These are phyloP conservation scores for Yponomeuta malinellus DNA, from an alignment of 2,888 invertebrate species.

Conservation along the genomic window DNA sequence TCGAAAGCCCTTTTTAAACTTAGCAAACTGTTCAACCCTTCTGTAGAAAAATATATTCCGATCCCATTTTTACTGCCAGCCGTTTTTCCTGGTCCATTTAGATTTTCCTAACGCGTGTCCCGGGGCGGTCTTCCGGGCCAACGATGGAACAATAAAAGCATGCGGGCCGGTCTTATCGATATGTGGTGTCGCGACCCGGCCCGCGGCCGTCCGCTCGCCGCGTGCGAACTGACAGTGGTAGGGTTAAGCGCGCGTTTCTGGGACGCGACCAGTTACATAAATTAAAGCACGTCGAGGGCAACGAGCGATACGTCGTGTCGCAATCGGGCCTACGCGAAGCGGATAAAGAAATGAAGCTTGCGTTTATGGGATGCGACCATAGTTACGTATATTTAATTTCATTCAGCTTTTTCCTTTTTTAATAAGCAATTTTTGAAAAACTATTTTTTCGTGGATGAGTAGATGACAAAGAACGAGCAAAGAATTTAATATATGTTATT, in stretches of 20 bases:
- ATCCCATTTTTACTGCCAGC: slow-evolving; percentile 42
- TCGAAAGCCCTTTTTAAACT: neutral
- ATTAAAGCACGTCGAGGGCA: too few relatives aligned
- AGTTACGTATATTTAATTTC: too few relatives aligned
- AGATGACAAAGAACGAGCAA: too few relatives aligned
- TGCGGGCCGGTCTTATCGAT: slow-evolving; percentile 58
- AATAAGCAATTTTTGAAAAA: too few relatives aligned
- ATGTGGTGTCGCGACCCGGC: slow-evolving; percentile 53
- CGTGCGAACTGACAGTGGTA: neutral
- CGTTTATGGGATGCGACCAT: too few relatives aligned
- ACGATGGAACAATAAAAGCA: slow-evolving; percentile 55
- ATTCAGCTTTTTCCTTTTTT: too few relatives aligned
- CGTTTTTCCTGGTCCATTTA: slow-evolving; percentile 20
- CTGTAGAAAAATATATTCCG: slow-evolving; percentile 25
- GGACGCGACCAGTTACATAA: neutral
- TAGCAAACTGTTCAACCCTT: neutral
- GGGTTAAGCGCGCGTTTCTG: neutral
- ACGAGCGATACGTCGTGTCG: too few relatives aligned
- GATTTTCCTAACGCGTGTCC: slow-evolving; percentile 1
- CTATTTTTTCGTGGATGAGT: too few relatives aligned
- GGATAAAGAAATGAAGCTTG: too few relatives aligned
- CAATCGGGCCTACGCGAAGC: too few relatives aligned
- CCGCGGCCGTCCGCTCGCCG: slow-evolving; percentile 34
- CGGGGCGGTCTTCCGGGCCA: slow-evolving; percentile 25
- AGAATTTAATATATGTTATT: too few relatives aligned